phyloP scores from a whole-genome alignment of 2,113 vertebrate species.

The Nannobrachium achirus region DNA sequence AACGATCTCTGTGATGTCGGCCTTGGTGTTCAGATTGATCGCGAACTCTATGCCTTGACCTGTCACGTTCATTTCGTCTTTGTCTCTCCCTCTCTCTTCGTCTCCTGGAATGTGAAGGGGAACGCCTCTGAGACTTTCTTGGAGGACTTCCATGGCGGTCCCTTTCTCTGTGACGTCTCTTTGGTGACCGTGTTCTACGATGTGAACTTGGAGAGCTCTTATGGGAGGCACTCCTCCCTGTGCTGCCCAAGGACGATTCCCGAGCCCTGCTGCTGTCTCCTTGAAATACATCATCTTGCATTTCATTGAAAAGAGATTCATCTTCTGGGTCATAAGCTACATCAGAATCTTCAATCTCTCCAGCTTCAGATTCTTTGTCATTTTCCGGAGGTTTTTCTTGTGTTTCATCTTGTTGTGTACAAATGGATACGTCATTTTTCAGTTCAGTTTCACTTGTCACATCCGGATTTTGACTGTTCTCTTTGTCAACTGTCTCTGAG shows the following conservation, averaged over 20 bases:
- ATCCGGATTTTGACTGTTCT: conserved; percentile 35
- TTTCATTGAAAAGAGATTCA: conserved; percentile 91
- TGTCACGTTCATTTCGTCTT: conserved; percentile 66
- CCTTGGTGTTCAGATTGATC: conserved; percentile 62
- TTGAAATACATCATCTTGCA: conserved; percentile 86
- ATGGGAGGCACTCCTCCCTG: conserved; percentile 21
- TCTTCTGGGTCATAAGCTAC: conserved; percentile 94
- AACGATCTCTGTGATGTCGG: conserved; percentile 57
- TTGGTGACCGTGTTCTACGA: conserved; percentile 67
- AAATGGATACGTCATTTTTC: conserved; percentile 35
- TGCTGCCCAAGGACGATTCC: conserved; percentile 52
- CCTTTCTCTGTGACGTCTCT: conserved; percentile 64
- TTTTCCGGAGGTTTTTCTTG: conserved; percentile 47
- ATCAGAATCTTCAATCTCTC: conserved; percentile 79
- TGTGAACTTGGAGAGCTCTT: conserved; percentile 45
- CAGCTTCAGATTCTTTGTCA: conserved; percentile 68
- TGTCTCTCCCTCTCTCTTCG: conserved; percentile 64
- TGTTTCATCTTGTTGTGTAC: conserved; percentile 46
- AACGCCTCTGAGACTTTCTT: conserved; percentile 55
- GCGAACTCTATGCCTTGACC: conserved; percentile 65
- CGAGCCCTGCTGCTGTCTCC: conserved; percentile 43
- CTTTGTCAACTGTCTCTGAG: conserved; percentile 41
- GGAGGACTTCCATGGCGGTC: conserved; percentile 64
- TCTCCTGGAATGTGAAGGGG: conserved; percentile 65
- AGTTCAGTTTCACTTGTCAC: conserved; percentile 14